Evolutionary conservation across 2,888 invertebrate species (phyloP).

Genomic region (Idaea straminata): DNA sequence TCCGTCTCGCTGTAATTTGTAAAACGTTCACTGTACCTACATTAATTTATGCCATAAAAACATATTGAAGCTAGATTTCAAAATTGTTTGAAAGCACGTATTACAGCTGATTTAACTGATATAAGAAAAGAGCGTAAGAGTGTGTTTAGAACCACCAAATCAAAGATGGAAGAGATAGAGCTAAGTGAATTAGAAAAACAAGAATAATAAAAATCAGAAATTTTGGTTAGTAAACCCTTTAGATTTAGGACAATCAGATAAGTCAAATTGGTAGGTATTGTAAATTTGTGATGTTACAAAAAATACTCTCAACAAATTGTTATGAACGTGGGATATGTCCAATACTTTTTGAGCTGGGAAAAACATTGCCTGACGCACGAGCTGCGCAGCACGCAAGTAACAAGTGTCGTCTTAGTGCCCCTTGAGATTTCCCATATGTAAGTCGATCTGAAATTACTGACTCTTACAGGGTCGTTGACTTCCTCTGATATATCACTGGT

Average conservation of each 20-base stretch:
- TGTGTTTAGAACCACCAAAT: no score
- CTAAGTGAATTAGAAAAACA: no score
- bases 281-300: no score
- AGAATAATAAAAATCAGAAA: no score
- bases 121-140: no score
- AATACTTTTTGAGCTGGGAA: not conserved
- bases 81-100: not conserved
- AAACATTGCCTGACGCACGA: not conserved
- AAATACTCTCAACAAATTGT: no score
- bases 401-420: slow-evolving; percentile 40
- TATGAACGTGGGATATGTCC: not conserved
- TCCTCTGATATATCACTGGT: not conserved
- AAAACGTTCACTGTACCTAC: not conserved
- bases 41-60: not conserved
- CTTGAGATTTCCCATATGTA: slow-evolving; percentile 48
- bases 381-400: not conserved
- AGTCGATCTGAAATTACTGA: slow-evolving; percentile 35
- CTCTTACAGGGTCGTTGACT: not conserved
- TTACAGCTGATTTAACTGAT: not conserved
- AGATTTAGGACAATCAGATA: not conserved
- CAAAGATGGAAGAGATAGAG: no score
- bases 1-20: slow-evolving; percentile 10
- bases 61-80: not conserved
- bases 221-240: not conserved
- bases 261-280: not conserved